Base-by-base conservation (phyloP, 2,113 vertebrate genomes). In the Pontoporia blainvillei region DNA sequence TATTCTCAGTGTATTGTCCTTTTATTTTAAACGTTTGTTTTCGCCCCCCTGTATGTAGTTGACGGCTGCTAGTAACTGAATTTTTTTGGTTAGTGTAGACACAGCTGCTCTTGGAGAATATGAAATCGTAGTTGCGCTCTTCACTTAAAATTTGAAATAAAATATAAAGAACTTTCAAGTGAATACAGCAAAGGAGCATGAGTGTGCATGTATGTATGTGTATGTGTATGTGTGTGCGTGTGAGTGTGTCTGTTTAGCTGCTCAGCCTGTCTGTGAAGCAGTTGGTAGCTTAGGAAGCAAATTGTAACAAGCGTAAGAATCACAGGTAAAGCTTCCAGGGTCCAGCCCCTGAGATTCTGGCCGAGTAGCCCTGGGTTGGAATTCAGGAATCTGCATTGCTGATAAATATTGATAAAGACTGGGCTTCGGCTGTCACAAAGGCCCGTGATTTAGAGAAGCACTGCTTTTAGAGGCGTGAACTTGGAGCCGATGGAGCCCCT, bases 191-290 rank as follows among this genome's bases (percentile, higher is more conserved):
- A 17, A 54, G 31, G 15, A 67, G 31, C 59, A 2, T 39, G 46
- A 1, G 11, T 5, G 23, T 78, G 8, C 2, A 1, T 27, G 11
- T 6, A 7, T 10, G 4, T 25, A 10, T 18, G 0, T 2, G 4
- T 9, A 4, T 49, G 9, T 34, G 11, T 31, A 11, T 23, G 9
- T 75, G 11, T 34, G 8, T 31, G 8, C 14, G 12, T 39, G 7
- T 7, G 41, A 17, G 23, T 21, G 20, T 67, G 18, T 49, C 5
- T 84, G 0, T 85, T 76, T 34, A 86, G 34, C 13, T 23, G 18
- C 6, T 10, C 3, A 11, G 0, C 5, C n/a, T 67, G 11, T 69
- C 64, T 85, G 34, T 69, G 86, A 90, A 69, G 75, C 20, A 62
- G 41, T 39, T 41, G 44, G 31, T 86, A 64, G 34, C 27, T 76